A percentile compares a stretch with the other conserved stretches of the same genome.
These are phyloP conservation scores for Drosophila seclusa DNA, from an alignment of 2,888 invertebrate genomes.

Conservation along the genomic window DNA sequence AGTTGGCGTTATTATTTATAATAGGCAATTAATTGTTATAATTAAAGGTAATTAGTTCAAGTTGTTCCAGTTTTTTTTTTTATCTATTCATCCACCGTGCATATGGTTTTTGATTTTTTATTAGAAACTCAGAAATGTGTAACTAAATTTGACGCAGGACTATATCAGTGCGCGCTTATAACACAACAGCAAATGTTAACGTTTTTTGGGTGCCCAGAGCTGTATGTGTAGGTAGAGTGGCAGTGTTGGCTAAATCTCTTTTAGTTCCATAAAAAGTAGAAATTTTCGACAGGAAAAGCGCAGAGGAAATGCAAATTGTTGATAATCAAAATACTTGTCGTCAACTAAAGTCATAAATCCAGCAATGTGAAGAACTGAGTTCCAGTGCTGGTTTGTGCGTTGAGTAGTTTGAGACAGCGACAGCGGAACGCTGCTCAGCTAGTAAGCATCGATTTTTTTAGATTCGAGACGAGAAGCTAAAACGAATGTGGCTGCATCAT, in stretches of 20 bases:
- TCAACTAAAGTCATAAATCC: conserved; percentile 5
- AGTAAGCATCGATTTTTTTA: conserved; percentile 46
- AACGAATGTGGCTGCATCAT: conserved; percentile 25
- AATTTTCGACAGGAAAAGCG: conserved; percentile 23
- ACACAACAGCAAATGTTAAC: conserved; percentile 13
- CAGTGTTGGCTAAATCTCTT: conserved; percentile 23
- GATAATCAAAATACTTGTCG: conserved; percentile 14
- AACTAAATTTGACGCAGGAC: neutral
- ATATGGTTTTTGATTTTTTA: neutral
- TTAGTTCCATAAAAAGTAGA: conserved; percentile 20
- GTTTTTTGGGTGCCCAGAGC: conserved; percentile 23
- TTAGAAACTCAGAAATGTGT: neutral
- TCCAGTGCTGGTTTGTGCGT: conserved; percentile 22
- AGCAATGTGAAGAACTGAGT: conserved; percentile 40
- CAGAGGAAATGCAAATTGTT: conserved; percentile 19
- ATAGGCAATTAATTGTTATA: neutral
- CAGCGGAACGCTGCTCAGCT: conserved; percentile 6
- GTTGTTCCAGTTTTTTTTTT: neutral
- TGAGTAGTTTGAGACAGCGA: conserved; percentile 26
- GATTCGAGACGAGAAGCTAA: conserved; percentile 7
- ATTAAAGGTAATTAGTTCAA: neutral
- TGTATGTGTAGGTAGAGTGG: neutral
- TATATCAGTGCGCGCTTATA: conserved; percentile 2
- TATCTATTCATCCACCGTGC: neutral
- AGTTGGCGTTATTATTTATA: neutral